phyloP scores from a whole-genome alignment of 2,113 vertebrate genomes.

The Microcebus ravelobensis region DNA sequence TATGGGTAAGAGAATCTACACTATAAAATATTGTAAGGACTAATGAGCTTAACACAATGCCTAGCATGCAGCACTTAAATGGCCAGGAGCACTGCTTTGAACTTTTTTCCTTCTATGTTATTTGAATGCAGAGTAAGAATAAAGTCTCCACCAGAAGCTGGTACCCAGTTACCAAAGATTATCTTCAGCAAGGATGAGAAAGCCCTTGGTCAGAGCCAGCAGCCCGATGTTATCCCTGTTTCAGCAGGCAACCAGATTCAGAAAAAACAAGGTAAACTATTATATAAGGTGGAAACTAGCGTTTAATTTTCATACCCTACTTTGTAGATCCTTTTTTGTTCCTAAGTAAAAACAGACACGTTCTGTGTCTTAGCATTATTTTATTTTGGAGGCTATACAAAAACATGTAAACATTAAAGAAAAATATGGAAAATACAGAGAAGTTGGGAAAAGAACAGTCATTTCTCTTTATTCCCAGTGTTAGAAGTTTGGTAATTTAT shows the following conservation, averaged over 20 bases:
- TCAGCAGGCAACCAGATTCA: neutral
- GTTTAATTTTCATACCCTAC: neutral
- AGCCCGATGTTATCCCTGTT: neutral
- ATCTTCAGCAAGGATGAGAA: conserved; percentile 72
- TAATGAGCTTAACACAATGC: accelerated
- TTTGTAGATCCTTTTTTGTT: neutral
- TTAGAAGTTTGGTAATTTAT: neutral
- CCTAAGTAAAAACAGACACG: neutral
- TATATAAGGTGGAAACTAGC: accelerated
- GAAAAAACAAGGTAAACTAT: conserved; percentile 57
- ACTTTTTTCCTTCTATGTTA: neutral
- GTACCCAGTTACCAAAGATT: conserved; percentile 82
- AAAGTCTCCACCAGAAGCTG: conserved; percentile 81
- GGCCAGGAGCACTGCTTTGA: neutral
- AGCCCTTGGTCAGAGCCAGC: conserved; percentile 26
- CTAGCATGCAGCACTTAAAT: accelerated
- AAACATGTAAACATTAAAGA: neutral
- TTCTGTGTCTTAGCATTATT: neutral
- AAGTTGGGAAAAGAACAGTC: neutral
- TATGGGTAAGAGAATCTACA: accelerated
- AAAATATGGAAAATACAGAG: neutral
- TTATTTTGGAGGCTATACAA: neutral
- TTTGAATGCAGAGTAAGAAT: conserved; percentile 83
- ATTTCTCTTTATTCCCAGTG: neutral
- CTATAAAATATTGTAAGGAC: neutral